Evolutionary conservation across 2,113 vertebrate genomes (phyloP).

Genomic region (Bubalus kerabau): DNA sequence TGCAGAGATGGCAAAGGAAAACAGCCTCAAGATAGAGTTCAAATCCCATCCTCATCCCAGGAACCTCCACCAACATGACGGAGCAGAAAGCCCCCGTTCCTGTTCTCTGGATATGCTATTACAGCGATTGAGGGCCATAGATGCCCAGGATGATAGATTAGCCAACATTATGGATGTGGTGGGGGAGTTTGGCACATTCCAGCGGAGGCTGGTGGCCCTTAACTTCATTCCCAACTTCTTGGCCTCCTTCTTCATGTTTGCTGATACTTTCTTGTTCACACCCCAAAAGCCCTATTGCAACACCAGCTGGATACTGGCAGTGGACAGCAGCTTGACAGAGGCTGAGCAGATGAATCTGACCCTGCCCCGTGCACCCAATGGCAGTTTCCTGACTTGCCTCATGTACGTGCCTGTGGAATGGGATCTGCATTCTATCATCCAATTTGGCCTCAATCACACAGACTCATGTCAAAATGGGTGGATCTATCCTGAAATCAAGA

Average conservation of each 20-base stretch:
- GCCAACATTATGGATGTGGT: conserved; percentile 80
- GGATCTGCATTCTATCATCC: conserved; percentile 79
- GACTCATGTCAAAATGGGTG: conserved; percentile 81
- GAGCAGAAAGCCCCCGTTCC: fast-evolving
- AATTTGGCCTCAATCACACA: conserved; percentile 82
- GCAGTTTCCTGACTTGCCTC: conserved; percentile 82
- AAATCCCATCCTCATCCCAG: fast-evolving
- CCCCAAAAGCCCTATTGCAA: conserved; percentile 83
- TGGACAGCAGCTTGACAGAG: conserved; percentile 77
- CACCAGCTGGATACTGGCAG: conserved; percentile 86
- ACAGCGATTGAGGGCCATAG: fast-evolving
- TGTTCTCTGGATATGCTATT: background rate
- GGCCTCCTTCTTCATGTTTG: conserved; percentile 83
- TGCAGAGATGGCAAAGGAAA: background rate
- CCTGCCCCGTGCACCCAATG: conserved; percentile 72
- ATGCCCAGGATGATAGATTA: conserved; percentile 74
- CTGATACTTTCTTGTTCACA: conserved; percentile 81
- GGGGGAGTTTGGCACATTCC: conserved; percentile 88
- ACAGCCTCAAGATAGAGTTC: fast-evolving
- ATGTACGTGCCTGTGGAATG: conserved; percentile 79
- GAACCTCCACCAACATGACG: fast-evolving
- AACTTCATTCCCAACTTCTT: conserved; percentile 76
- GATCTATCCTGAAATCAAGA: conserved; percentile 73
- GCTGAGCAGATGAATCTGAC: conserved; percentile 84
- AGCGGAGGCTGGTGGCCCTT: conserved; percentile 81